These are phyloP conservation scores for Sebastes kiyomatsui DNA, from an alignment of 2,797 vertebrate genomes.

Conservation along the genomic window DNA sequence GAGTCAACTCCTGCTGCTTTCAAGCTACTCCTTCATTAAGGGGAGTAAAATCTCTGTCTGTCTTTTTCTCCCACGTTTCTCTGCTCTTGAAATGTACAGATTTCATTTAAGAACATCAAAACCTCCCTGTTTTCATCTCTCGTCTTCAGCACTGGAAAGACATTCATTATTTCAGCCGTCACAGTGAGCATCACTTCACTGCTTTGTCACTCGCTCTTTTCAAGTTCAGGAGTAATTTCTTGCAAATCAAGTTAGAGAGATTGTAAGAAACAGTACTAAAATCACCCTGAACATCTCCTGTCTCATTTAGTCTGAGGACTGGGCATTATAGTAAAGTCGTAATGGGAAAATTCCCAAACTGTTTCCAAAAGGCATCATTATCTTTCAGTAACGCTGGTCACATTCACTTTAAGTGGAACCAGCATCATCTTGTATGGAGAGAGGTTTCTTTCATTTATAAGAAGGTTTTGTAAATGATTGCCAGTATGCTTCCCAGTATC, in stretches of 20 bases:
- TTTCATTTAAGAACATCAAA: constrained; percentile 7
- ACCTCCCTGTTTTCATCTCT: not conserved
- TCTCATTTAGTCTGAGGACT: not conserved
- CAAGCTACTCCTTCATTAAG: constrained; percentile 30
- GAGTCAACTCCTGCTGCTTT: constrained; percentile 71
- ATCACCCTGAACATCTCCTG: not conserved
- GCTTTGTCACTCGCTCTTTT: not conserved
- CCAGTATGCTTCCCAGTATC: not conserved
- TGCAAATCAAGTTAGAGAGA: not conserved
- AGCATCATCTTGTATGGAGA: not conserved
- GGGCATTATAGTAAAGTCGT: not conserved
- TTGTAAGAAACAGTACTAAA: not conserved
- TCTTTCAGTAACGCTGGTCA: not conserved
- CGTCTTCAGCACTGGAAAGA: not conserved
- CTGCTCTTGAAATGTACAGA: constrained; percentile 5
- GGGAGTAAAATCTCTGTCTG: not conserved
- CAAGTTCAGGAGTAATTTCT: not conserved
- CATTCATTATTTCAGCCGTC: not conserved
- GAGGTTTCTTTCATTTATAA: not conserved
- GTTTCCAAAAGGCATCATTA: not conserved
- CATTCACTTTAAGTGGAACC: not conserved
- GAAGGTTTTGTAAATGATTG: constrained; percentile 9
- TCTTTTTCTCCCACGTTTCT: not conserved
- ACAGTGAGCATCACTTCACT: not conserved
- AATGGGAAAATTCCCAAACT: not conserved